Conservation (phyloP, 92 coral and sea anemone genomes). For the Scolanthus callimorphus region DNA sequence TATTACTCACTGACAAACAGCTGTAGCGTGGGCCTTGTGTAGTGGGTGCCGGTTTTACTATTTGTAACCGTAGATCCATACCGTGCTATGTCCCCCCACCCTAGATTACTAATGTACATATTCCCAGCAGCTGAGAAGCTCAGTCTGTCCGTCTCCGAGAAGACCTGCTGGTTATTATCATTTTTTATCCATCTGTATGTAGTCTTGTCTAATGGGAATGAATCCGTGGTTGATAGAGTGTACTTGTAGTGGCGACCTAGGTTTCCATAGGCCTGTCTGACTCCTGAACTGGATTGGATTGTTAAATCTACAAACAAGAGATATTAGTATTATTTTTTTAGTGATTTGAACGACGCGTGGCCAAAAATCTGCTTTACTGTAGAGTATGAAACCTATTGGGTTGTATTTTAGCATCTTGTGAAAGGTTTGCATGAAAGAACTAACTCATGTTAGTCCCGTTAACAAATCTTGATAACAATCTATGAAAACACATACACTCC, state of each 20-base stretch:
- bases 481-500: too few relatives aligned
- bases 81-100: constrained; percentile 45
- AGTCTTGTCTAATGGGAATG: constrained; percentile 54
- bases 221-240: constrained; percentile 43
- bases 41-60: constrained; percentile 43
- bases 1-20: not conserved
- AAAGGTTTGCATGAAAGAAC: too few relatives aligned
- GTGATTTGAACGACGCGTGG: too few relatives aligned
- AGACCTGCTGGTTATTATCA: constrained; percentile 11
- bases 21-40: constrained; percentile 20
- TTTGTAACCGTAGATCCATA: constrained; percentile 60
- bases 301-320: too few relatives aligned
- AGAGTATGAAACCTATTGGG: too few relatives aligned
- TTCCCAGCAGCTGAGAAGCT: constrained; percentile 81
- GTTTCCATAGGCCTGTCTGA: too few relatives aligned
- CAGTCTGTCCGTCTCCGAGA: constrained; percentile 54
- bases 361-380: too few relatives aligned
- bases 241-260: constrained; percentile 38
- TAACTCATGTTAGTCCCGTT: too few relatives aligned
- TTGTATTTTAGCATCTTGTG: too few relatives aligned
- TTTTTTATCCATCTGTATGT: constrained; percentile 50
- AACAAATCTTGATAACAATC: too few relatives aligned
- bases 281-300: too few relatives aligned
- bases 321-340: too few relatives aligned
- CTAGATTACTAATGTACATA: constrained; percentile 71